Base-by-base conservation (phyloP, 2,113 vertebrate genomes). In the Pandion haliaetus region DNA sequence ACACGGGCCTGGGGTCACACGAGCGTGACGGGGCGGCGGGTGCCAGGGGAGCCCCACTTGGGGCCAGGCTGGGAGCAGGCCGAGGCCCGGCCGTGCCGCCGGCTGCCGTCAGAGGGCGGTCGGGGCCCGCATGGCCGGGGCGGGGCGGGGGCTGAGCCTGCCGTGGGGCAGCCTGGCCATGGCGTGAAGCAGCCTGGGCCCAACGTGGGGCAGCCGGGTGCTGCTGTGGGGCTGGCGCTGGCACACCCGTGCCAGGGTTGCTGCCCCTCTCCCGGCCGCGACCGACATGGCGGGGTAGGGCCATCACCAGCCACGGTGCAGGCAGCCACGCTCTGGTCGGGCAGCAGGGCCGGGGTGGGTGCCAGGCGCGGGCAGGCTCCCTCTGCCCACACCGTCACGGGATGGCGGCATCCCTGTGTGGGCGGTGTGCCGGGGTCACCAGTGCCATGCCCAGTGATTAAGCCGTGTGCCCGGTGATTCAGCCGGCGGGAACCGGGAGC, bases 391-490 rank as follows among this genome's bases (percentile, higher is more conserved):
- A 2, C 1, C 2, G 70, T 83, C 71, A 78, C 17, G 50, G 82
- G 45, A 7, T 8, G 28, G 65, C 18, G 3, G 0, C 9, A 17
- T 31, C 59, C 54, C 13, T 4, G 59, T 47, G 40, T 79, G 82
- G 44, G 44, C 18, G 17, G 24, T 14, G 62, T 50, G 77, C 57
- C 3, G 28, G 40, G 17, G 32, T 83, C 86, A 83, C 32, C 36
- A 2, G 3, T 5, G 12, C n/a, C 6, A 0, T 12, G 61, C 25
- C n/a, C 8, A 8, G 34, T 2, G 4, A 8, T 50, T 4, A 50
- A 24, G 57, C 92, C 26, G 52, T n/a, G 0, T 12, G 61, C 25
- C n/a, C 8, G 8, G 34, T 2, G 4, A 8, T 50, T 4, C 55
- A 24, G 57, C 92, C 26, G 52, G 72, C 15, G 25, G 66, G 72